These are phyloP conservation scores for Cyanoderma ruficeps DNA, from an alignment of 2,113 vertebrate species.

Conservation along the genomic window DNA sequence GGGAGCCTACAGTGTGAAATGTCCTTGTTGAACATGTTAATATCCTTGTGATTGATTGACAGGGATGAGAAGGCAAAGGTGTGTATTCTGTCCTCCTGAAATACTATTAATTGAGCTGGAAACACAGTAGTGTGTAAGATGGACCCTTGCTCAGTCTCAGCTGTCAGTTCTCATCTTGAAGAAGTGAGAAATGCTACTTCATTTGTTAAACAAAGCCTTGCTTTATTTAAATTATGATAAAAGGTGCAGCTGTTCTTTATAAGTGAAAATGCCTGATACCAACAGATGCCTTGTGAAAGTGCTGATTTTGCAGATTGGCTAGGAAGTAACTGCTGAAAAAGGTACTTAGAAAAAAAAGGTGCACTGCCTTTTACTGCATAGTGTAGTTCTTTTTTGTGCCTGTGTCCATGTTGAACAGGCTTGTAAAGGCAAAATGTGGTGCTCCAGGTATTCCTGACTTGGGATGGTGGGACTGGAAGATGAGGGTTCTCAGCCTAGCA, in stretches of 20 bases:
- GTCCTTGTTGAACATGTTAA: background rate
- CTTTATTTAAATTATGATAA: background rate
- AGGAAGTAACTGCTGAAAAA: background rate
- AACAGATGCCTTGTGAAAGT: background rate
- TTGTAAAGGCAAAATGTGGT: background rate
- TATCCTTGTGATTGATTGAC: background rate
- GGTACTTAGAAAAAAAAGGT: background rate
- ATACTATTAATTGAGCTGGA: background rate
- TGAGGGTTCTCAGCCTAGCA: background rate
- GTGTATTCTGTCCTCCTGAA: background rate
- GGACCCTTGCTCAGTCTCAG: background rate
- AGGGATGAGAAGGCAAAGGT: background rate
- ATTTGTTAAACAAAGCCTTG: background rate
- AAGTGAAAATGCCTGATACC: background rate
- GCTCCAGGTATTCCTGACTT: background rate
- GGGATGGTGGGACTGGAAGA: background rate
- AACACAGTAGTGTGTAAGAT: background rate
- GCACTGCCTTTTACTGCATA: background rate
- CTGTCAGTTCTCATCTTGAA: background rate
- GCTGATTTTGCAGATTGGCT: background rate
- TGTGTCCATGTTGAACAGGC: background rate
- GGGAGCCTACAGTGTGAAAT: background rate
- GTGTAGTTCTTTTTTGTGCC: background rate
- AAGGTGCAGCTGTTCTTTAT: background rate
- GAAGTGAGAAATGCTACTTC: background rate